These are phyloP conservation scores for Opisthograptis luteolata DNA, from an alignment of 2,888 invertebrate species.

Conservation along the genomic window DNA sequence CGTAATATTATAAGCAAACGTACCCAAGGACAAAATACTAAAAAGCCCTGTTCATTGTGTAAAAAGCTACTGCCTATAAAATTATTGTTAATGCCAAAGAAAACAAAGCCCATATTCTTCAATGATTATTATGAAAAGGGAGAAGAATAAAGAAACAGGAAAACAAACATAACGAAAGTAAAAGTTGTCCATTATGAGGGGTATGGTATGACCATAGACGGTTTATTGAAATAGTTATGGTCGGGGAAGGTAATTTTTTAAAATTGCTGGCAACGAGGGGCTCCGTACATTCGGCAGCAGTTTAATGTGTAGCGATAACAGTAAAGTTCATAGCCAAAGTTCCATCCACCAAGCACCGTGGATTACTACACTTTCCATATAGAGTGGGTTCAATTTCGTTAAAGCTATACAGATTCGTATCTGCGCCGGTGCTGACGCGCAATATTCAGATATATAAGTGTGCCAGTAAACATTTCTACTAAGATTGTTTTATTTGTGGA, in stretches of 20 bases:
- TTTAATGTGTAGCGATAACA: slow-evolving; percentile 77
- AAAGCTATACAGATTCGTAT: slow-evolving; percentile 69
- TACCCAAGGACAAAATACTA: slow-evolving; percentile 16
- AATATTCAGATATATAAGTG: slow-evolving; percentile 44
- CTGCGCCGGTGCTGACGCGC: slow-evolving; percentile 51
- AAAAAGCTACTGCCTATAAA: slow-evolving; percentile 23
- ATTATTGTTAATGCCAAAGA: slow-evolving; percentile 45
- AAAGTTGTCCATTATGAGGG: slow-evolving; percentile 73
- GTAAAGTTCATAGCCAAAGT: slow-evolving; percentile 80
- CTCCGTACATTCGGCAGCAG: slow-evolving; percentile 70
- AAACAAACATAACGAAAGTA: slow-evolving; percentile 72
- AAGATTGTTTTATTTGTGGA: slow-evolving; percentile 33
- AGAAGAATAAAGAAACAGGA: slow-evolving; percentile 57
- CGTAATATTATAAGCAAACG: neutral
- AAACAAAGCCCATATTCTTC: slow-evolving; percentile 46
- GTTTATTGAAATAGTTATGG: slow-evolving; percentile 80
- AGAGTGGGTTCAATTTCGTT: slow-evolving; percentile 71
- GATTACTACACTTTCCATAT: slow-evolving; percentile 74
- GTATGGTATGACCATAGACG: slow-evolving; percentile 68
- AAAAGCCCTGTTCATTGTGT: slow-evolving; percentile 16
- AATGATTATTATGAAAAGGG: slow-evolving; percentile 55
- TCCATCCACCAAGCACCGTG: slow-evolving; percentile 68
- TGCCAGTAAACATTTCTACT: slow-evolving; percentile 45
- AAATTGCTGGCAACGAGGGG: slow-evolving; percentile 71
- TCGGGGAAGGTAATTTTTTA: slow-evolving; percentile 72